Evolutionary conservation across 1,140 invertebrate genomes (phyloP).

Genomic region (Drosophila orena): DNA sequence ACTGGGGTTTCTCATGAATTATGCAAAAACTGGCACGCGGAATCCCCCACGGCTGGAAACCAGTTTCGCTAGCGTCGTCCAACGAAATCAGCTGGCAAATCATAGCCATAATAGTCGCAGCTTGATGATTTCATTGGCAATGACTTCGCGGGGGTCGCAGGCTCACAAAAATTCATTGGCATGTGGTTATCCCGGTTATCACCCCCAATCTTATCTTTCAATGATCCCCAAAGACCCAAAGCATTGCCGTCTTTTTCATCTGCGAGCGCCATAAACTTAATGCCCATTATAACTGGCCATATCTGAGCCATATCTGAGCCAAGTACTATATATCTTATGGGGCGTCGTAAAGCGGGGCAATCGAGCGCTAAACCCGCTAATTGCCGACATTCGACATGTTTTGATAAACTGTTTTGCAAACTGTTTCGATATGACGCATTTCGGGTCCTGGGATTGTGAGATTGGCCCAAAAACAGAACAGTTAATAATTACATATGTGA

Average conservation of each 20-base stretch:
- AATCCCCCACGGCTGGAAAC: slow-evolving; percentile 2
- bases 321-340: slow-evolving; percentile 29
- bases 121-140: neutral
- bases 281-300: neutral
- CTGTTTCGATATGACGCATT: slow-evolving; percentile 15
- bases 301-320: slow-evolving; percentile 10
- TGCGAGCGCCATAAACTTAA: slow-evolving; percentile 9
- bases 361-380: slow-evolving; percentile 26
- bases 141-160: neutral
- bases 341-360: slow-evolving; percentile 26
- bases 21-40: neutral
- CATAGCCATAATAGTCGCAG: slow-evolving; percentile 1
- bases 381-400: slow-evolving; percentile 19
- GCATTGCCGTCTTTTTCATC: slow-evolving; percentile 10
- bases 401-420: slow-evolving; percentile 16
- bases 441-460: neutral
- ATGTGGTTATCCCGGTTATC: no score
- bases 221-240: no score
- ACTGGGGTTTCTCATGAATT: neutral
- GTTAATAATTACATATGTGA: no score
- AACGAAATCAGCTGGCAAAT: slow-evolving; percentile 15
- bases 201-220: slow-evolving; percentile 38
- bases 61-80: slow-evolving; percentile 8
- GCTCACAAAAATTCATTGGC: neutral
- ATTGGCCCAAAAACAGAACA: no score